Evolutionary conservation across 2,888 invertebrate species (phyloP), one percentile per base, ranked within the genome.

Genomic region (Timandra comae): DNA sequence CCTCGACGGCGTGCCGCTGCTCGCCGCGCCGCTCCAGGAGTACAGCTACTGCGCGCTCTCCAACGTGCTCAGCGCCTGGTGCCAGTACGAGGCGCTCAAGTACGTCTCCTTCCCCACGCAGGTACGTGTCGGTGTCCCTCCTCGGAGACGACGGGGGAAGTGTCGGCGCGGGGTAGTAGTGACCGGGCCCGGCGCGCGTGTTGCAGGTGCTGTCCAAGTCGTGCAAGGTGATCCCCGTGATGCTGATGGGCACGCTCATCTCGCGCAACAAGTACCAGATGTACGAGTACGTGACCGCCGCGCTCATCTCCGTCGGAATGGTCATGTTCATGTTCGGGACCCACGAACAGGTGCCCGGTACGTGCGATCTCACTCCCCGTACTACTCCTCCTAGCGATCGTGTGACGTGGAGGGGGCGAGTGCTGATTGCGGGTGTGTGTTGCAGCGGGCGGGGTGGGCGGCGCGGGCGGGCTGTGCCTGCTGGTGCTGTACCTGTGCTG

Each of bases 1-100:
- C 13, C 56, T 56, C 29, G 70, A 82, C 24, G 79, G 89, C n/a
- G 90, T 90, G 38, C 88, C 91, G 0, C 85, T 91, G 8, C 93
- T 94, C 58, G 89, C 90, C 12, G 94, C 95, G 32, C 98, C 99
- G 0, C 86, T 98, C 7, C 98, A 96, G 78, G 95, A 97, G 81
- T 99, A 98, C 79, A 93, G 94, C 0, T 99, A 93, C 85, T 97
- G 98, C 64, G 96, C 98, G 2, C 91, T 99, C 59, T 97, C 98
- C 8, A 99, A 99, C 76, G 95, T 99, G 46, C 90, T 99, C 89
- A 98, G 98, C 69, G 97, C 98, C 28, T 99, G 99, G 99, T 99
- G 97, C 77, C 99, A 99, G 79, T 99, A 99, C 71, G 99, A 99
- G 81, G 99, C 99, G 11, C 87, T 99, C 27, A 99, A 99, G 75